Conservation (phyloP, 2,113 vertebrate genomes). For the Pachypanchax playfairii region DNA sequence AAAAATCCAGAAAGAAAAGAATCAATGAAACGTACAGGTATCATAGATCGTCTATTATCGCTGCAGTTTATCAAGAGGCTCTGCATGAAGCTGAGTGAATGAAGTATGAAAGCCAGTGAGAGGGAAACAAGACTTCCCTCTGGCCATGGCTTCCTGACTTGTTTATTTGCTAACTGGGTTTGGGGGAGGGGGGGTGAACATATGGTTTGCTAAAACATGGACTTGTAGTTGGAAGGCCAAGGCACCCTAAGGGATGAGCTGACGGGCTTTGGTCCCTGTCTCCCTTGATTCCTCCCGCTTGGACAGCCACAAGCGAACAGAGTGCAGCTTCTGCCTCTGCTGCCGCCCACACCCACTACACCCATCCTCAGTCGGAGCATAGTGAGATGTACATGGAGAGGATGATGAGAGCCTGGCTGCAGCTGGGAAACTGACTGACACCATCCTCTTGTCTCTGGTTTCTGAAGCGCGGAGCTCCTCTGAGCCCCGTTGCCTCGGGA, state of each 20-base stretch:
- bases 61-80: too few species aligned
- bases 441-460: conserved; percentile 56
- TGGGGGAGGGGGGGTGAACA: conserved; percentile 72
- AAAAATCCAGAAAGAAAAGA: too few species aligned
- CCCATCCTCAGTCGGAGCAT: conserved; percentile 24
- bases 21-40: too few species aligned
- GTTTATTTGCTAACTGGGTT: conserved; percentile 79
- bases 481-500: conserved; percentile 52
- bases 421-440: conserved; percentile 67
- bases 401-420: conserved; percentile 33
- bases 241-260: conserved; percentile 75
- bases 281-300: conserved; percentile 81
- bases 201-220: conserved; percentile 84
- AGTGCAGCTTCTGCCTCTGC: conserved; percentile 52
- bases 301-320: conserved; percentile 69
- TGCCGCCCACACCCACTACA: conserved; percentile 30
- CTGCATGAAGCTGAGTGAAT: conserved; percentile 42
- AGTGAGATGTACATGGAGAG: conserved; percentile 6
- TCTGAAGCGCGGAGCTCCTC: conserved; percentile 33
- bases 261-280: conserved; percentile 80
- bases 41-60: too few species aligned
- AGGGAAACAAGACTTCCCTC: conserved; percentile 73
- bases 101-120: conserved; percentile 58
- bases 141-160: conserved; percentile 81
- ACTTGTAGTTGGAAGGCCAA: conserved; percentile 82